Percentiles rank a stretch among this genome's conserved stretches.
Evolutionary conservation across 2,113 vertebrate genomes (phyloP).

Genomic region (Python bivittatus): DNA sequence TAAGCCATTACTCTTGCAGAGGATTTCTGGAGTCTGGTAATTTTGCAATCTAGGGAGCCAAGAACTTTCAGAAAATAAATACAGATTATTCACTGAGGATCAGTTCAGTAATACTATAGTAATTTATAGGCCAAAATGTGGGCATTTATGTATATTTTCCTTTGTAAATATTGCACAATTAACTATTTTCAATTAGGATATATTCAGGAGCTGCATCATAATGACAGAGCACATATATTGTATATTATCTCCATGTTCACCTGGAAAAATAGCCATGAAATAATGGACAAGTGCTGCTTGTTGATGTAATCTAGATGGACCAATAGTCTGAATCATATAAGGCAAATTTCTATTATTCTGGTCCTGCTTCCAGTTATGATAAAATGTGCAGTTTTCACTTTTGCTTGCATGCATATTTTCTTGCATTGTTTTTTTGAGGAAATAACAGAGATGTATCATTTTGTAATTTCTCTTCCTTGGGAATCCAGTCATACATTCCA

Average conservation of each 20-base stretch:
- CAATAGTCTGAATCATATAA: background rate
- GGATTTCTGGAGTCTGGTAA: background rate
- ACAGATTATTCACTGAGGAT: background rate
- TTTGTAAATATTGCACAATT: background rate
- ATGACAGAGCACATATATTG: background rate
- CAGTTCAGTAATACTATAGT: background rate
- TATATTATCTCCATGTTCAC: background rate
- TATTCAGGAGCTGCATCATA: background rate
- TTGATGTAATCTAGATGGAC: background rate
- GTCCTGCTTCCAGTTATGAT: background rate
- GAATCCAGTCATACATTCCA: background rate
- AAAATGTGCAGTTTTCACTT: background rate
- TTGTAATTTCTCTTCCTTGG: background rate
- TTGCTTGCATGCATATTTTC: background rate
- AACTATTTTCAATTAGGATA: background rate
- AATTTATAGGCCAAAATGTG: background rate
- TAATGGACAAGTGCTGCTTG: background rate
- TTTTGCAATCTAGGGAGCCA: background rate
- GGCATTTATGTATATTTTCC: background rate
- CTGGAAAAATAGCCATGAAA: background rate
- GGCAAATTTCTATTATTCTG: background rate
- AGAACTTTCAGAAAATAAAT: background rate
- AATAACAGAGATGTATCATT: background rate
- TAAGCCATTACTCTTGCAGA: background rate
- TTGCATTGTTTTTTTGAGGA: background rate